Percentiles rank a stretch among this genome's conserved stretches.
phyloP scores from a whole-genome alignment of 1,140 invertebrate genomes.

The Cephus cinctus region DNA sequence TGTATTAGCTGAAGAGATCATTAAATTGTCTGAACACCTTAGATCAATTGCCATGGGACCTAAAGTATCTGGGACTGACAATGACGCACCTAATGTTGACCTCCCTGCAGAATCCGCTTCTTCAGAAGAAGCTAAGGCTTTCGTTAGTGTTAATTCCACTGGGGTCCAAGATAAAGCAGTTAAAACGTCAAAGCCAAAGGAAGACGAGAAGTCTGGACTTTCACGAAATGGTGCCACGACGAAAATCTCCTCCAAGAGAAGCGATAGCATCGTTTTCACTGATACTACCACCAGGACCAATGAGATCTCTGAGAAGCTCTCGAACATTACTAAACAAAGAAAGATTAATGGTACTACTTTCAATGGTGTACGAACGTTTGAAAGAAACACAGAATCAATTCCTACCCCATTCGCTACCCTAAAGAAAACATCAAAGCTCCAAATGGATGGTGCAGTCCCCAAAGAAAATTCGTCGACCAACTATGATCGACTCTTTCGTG shows the following conservation, averaged over 20 bases:
- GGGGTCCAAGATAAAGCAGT: background rate
- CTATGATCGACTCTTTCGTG: too few relatives aligned
- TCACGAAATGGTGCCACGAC: background rate
- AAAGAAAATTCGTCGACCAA: too few relatives aligned
- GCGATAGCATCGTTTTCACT: too few relatives aligned
- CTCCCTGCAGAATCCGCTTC: too few relatives aligned
- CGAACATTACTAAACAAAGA: conserved; percentile 64
- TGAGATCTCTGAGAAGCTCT: conserved; percentile 67
- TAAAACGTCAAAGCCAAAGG: conserved; percentile 8
- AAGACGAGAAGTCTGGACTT: background rate
- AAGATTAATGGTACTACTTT: conserved; percentile 55
- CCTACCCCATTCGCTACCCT: conserved; percentile 19
- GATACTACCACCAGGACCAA: conserved; percentile 37
- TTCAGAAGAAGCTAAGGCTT: too few relatives aligned
- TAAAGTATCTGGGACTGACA: background rate
- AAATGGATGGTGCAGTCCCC: background rate
- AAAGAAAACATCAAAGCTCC: conserved; percentile 18
- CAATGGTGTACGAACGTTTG: conserved; percentile 31
- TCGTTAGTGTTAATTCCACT: too few relatives aligned
- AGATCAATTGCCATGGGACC: conserved; percentile 35
- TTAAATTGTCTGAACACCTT: conserved; percentile 62
- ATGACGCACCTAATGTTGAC: too few relatives aligned
- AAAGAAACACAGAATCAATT: conserved; percentile 44
- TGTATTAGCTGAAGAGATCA: conserved; percentile 71
- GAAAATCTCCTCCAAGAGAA: conserved; percentile 1